These are phyloP conservation scores for Hemichromis elongatus DNA, from an alignment of 2,113 vertebrate species.

Conservation along the genomic window DNA sequence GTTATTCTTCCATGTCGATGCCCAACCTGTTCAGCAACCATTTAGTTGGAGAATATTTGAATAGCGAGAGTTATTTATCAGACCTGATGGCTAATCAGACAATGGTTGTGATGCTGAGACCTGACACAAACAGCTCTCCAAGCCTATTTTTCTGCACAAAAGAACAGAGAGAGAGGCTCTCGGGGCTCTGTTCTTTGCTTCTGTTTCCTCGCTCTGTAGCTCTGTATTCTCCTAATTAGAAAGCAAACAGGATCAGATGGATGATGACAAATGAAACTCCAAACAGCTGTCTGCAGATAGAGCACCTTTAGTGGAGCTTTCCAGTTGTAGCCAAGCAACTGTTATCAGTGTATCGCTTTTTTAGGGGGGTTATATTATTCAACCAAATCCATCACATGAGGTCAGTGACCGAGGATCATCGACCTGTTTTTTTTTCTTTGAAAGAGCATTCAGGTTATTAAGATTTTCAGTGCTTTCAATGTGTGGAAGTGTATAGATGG, in stretches of 20 bases:
- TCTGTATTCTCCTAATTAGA: slow-evolving; percentile 48
- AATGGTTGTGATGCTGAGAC: slow-evolving; percentile 20
- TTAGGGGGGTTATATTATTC: not conserved
- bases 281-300: not conserved
- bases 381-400: not conserved
- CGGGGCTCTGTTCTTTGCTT: slow-evolving; percentile 1
- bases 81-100: slow-evolving; percentile 13
- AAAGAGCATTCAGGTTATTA: not conserved
- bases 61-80: slow-evolving; percentile 36
- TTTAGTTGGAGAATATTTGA: slow-evolving; percentile 36
- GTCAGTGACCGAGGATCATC: not conserved
- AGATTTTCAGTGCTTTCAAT: not conserved
- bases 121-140: slow-evolving; percentile 13
- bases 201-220: not conserved
- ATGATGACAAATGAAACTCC: slow-evolving; percentile 45
- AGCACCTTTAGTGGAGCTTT: slow-evolving; percentile 25
- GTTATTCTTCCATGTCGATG: slow-evolving; percentile 10
- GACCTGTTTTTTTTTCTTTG: not conserved
- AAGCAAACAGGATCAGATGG: slow-evolving; percentile 24
- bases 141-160: slow-evolving; percentile 9
- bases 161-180: not conserved
- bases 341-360: not conserved
- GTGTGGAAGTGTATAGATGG: not conserved
- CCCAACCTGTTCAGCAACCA: slow-evolving; percentile 26
- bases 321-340: not conserved